phyloP scores from a whole-genome alignment of 2,113 vertebrate genomes.

The Ciconia stormi region DNA sequence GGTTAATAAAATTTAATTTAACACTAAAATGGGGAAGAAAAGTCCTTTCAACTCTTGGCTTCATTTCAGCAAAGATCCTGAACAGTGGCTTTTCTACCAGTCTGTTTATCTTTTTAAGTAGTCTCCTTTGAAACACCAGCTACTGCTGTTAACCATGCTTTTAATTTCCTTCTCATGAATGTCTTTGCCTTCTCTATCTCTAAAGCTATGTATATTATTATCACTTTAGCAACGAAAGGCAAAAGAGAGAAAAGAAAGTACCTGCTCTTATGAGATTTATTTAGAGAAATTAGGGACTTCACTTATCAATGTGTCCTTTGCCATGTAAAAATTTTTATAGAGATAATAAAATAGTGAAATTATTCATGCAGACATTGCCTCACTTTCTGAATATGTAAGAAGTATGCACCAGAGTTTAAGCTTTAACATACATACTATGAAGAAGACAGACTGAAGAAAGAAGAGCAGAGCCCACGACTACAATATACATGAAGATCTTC shows the following conservation, averaged over 20 bases:
- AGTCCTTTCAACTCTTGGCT: not conserved
- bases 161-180: not conserved
- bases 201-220: not conserved
- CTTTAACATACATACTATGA: not conserved
- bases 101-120: not conserved
- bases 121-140: not conserved
- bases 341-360: not conserved
- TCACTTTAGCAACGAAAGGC: not conserved
- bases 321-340: not conserved
- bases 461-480: not conserved
- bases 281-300: not conserved
- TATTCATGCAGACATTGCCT: not conserved
- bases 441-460: not conserved
- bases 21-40: not conserved
- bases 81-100: not conserved
- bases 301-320: not conserved
- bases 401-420: not conserved
- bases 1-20: not conserved
- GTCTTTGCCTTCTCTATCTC: not conserved
- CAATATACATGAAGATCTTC: fast-evolving
- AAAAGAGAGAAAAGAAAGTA: not conserved
- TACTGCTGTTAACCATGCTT: not conserved
- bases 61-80: not conserved
- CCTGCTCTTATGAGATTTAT: not conserved
- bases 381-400: not conserved